Percentiles rank a stretch among this genome's conserved stretches.
These are phyloP conservation scores for crab-eating macaque (Macaca fascicularis) DNA, from an alignment of 2,113 vertebrate genomes.

Conservation along the genomic window DNA sequence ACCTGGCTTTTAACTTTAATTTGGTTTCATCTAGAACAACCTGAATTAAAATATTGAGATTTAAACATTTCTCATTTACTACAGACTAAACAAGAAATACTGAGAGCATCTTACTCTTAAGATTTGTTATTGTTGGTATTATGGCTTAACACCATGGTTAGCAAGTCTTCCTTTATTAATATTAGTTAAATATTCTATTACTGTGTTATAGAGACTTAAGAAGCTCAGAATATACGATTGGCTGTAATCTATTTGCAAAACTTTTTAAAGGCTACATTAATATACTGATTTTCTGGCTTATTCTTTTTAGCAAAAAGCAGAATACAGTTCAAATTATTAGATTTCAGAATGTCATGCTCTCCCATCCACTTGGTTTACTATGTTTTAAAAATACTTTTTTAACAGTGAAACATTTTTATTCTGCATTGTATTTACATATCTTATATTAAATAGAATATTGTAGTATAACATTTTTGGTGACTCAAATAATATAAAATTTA, in stretches of 20 bases:
- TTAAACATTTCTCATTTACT: background rate
- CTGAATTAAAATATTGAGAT: slow-evolving; percentile 15
- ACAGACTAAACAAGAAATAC: background rate
- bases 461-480: background rate
- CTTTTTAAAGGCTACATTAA: slow-evolving; percentile 16
- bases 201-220: background rate
- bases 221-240: background rate
- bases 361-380: background rate
- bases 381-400: slow-evolving; percentile 46
- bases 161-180: background rate
- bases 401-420: slow-evolving; percentile 24
- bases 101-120: background rate
- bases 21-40: background rate
- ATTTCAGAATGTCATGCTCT: background rate
- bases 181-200: background rate
- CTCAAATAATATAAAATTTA: slow-evolving; percentile 17
- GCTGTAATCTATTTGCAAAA: background rate
- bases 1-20: slow-evolving; percentile 23
- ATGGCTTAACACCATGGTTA: background rate
- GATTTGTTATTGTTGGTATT: background rate
- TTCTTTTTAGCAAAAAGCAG: slow-evolving; percentile 36
- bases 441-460: background rate
- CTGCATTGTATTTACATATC: background rate
- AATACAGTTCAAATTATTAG: background rate
- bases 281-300: slow-evolving; percentile 1